Percentiles rank a stretch among this genome's conserved stretches.
phyloP scores from a whole-genome alignment of 2,888 invertebrate genomes.

The Dryococelus australis region DNA sequence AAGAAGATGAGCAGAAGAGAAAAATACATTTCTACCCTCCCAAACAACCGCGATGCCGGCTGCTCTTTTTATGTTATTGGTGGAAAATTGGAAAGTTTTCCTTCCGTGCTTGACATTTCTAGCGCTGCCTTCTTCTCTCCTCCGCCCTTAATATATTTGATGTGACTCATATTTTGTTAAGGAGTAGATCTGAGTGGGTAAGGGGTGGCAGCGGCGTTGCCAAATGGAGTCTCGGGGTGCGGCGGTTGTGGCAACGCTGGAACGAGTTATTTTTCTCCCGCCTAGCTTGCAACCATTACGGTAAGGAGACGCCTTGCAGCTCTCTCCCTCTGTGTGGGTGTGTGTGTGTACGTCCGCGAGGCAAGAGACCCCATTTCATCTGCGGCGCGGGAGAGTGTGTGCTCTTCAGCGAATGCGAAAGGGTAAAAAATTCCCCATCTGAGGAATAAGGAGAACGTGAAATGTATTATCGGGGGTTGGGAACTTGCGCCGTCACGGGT shows the following conservation, averaged over 20 bases:
- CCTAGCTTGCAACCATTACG: neutral
- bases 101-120: constrained; percentile 6
- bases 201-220: neutral
- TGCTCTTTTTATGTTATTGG: neutral
- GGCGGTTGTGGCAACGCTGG: neutral
- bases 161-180: constrained; percentile 13
- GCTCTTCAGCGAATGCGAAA: neutral
- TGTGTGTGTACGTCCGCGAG: neutral
- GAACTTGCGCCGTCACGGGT: too few species aligned
- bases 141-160: neutral
- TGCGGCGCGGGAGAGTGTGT: neutral
- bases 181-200: neutral
- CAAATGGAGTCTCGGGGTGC: neutral
- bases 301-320: neutral
- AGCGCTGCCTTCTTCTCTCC: neutral
- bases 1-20: neutral
- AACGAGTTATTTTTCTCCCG: neutral
- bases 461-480: too few species aligned
- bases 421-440: neutral
- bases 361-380: neutral
- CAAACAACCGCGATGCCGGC: neutral
- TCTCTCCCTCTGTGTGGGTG: too few species aligned
- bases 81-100: neutral
- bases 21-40: neutral
- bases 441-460: too few species aligned